Conservation (phyloP, 1,140 invertebrate genomes). For the Lanistes nyassanus region DNA sequence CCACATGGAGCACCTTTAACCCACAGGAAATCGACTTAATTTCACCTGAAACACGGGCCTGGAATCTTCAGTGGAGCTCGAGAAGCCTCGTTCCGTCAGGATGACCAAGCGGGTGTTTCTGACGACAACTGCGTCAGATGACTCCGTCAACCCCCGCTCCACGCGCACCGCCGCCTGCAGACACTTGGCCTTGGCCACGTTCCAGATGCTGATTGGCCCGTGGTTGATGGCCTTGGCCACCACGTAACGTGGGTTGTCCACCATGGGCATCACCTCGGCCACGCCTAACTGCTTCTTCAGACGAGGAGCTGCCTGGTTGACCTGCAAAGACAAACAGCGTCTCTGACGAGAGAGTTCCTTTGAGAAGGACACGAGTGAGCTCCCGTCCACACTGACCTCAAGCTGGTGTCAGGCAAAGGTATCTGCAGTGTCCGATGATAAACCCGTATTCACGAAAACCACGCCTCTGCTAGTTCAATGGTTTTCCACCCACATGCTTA, state of each 20-base stretch:
- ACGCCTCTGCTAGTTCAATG: too few species aligned
- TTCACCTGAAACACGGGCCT: constrained; percentile 52
- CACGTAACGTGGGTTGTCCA: constrained; percentile 57
- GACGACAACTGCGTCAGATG: constrained; percentile 56
- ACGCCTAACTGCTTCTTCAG: constrained; percentile 56
- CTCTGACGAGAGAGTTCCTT: not conserved
- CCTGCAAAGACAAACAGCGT: not conserved
- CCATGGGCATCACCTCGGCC: constrained; percentile 55
- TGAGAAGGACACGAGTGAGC: too few species aligned
- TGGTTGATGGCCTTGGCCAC: constrained; percentile 60
- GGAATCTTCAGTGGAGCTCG: constrained; percentile 44
- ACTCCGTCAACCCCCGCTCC: constrained; percentile 55
- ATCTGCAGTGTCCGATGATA: too few species aligned
- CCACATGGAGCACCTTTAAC: not conserved
- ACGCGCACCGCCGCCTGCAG: constrained; percentile 51
- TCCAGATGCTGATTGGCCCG: constrained; percentile 62
- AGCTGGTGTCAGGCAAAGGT: too few species aligned
- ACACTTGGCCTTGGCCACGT: constrained; percentile 58
- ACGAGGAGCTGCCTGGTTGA: constrained; percentile 56
- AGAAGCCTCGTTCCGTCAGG: constrained; percentile 59
- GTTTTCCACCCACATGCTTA: too few species aligned
- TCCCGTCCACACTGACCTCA: too few species aligned
- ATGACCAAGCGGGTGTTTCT: constrained; percentile 58
- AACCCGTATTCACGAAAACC: too few species aligned
- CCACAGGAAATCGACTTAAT: not conserved